phyloP scores from a whole-genome alignment of 2,797 vertebrate genomes.

The Rhynchonycteris naso region DNA sequence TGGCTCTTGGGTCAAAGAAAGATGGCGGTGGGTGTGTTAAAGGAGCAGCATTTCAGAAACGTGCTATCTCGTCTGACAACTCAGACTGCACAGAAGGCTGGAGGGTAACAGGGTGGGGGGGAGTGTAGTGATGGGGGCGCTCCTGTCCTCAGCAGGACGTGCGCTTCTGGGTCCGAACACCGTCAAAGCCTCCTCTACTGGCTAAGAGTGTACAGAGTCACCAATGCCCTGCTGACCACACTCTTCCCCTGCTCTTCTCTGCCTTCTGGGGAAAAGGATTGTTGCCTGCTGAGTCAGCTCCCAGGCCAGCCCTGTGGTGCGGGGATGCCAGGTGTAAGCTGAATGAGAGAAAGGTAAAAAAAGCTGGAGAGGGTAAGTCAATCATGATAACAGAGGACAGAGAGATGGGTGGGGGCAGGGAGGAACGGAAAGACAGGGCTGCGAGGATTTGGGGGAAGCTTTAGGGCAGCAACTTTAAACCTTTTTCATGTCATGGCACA shows the following conservation, averaged over 20 bases:
- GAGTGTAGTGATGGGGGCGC: not conserved
- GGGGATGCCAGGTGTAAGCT: not conserved
- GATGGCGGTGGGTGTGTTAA: not conserved
- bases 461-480: too few relatives aligned
- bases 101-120: not conserved
- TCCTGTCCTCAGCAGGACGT: not conserved
- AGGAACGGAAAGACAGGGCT: not conserved
- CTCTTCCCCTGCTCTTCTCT: not conserved
- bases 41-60: not conserved
- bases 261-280: not conserved
- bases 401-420: too few relatives aligned
- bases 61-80: not conserved
- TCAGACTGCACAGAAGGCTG: not conserved
- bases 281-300: too few relatives aligned
- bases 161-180: not conserved
- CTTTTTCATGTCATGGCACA: too few relatives aligned
- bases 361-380: not conserved
- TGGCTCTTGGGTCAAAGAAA: not conserved
- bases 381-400: not conserved
- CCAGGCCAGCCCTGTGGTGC: too few relatives aligned
- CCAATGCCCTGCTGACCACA: accelerated
- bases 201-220: not conserved
- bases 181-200: not conserved
- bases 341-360: not conserved
- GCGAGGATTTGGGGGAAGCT: too few relatives aligned